Evolutionary conservation across 2,113 vertebrate genomes (phyloP).

Genomic region (Plectropomus leopardus): DNA sequence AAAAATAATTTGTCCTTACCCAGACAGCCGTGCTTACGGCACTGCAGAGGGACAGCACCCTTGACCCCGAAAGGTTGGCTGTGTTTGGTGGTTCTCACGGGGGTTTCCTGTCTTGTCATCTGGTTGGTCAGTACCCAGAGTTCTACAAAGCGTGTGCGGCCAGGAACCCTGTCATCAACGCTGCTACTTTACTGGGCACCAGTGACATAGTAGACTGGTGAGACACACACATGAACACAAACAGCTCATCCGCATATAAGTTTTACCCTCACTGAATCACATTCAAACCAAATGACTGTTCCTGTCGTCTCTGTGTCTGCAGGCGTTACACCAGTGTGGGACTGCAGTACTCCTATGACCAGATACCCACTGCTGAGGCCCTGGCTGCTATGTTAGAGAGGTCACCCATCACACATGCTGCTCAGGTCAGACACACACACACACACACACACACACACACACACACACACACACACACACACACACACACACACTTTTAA

Average conservation of each 20-base stretch:
- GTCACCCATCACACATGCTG: constrained; percentile 85
- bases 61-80: constrained; percentile 82
- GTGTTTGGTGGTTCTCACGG: constrained; percentile 90
- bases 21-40: constrained; percentile 81
- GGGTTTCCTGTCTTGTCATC: constrained; percentile 89
- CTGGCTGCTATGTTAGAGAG: constrained; percentile 85
- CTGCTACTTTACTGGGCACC: constrained; percentile 87
- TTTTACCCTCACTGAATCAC: not conserved
- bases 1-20: constrained; percentile 23
- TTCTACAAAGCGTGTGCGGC: constrained; percentile 86
- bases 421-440: constrained; percentile 75
- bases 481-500: too few relatives aligned
- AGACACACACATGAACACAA: constrained; percentile 41
- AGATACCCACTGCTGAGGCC: constrained; percentile 81
- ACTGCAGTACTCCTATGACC: constrained; percentile 85
- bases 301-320: not conserved
- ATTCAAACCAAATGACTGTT: not conserved
- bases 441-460: too few relatives aligned
- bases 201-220: constrained; percentile 91
- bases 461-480: too few relatives aligned
- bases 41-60: constrained; percentile 68
- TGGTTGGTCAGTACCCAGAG: constrained; percentile 85
- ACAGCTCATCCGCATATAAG: not conserved
- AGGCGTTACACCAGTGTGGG: constrained; percentile 88
- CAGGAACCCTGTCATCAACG: constrained; percentile 89